These are phyloP conservation scores for Oreochromis tanganicae DNA, from an alignment of 2,113 vertebrate species.

Conservation along the genomic window DNA sequence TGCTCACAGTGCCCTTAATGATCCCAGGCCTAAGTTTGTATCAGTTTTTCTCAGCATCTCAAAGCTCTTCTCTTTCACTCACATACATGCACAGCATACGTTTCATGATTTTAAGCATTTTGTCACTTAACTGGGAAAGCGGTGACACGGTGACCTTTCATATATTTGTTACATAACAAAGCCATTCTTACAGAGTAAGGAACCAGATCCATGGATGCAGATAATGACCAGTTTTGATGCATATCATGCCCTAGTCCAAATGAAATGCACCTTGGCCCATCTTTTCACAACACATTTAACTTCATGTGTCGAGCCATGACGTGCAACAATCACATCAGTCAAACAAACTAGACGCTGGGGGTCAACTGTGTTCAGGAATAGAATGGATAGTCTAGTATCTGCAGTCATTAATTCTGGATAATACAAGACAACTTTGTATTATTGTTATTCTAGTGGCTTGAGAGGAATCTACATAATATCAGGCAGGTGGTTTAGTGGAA, in stretches of 20 bases:
- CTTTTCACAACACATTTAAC: not conserved
- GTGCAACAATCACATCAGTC: not conserved
- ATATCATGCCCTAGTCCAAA: not conserved
- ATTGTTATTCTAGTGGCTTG: not conserved
- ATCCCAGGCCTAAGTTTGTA: not conserved
- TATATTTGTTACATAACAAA: not conserved
- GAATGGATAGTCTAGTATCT: not conserved
- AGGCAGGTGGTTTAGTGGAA: not conserved
- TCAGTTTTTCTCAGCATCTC: not conserved
- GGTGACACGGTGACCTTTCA: not conserved
- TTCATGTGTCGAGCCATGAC: not conserved
- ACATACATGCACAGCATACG: not conserved
- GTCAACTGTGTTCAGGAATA: not conserved
- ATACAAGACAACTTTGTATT: accelerated
- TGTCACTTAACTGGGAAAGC: not conserved
- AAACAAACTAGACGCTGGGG: not conserved
- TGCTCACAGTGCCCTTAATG: not conserved
- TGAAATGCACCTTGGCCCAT: not conserved
- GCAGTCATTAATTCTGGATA: not conserved
- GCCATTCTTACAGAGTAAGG: not conserved
- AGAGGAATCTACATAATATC: not conserved
- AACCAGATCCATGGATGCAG: not conserved
- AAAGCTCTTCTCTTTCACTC: not conserved
- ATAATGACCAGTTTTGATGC: not conserved
- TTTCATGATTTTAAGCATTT: not conserved